phyloP scores from a whole-genome alignment of 2,888 invertebrate species.

The Apodemia hepburni region DNA sequence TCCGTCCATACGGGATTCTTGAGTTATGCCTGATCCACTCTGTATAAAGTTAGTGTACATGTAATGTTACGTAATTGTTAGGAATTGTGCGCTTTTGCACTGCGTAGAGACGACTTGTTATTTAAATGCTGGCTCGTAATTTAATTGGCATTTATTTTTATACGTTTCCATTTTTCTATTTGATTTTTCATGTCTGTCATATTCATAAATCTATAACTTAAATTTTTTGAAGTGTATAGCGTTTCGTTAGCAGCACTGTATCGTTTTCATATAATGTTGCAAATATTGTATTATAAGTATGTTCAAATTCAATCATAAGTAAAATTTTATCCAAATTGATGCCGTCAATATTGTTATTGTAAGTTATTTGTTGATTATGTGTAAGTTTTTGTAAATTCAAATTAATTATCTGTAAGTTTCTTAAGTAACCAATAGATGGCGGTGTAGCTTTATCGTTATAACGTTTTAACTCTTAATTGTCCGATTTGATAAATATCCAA shows the following conservation, averaged over 20 bases:
- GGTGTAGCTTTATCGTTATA: too few species aligned
- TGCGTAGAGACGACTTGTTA: conserved; percentile 18
- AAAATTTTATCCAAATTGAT: too few species aligned
- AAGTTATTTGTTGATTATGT: too few species aligned
- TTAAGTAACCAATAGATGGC: too few species aligned
- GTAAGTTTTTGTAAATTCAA: too few species aligned
- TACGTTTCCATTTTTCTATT: conserved; percentile 19
- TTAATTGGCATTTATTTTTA: conserved; percentile 57
- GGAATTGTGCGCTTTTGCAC: conserved; percentile 15
- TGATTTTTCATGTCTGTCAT: not conserved
- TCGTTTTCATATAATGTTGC: not conserved
- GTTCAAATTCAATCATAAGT: too few species aligned
- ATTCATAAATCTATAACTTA: not conserved
- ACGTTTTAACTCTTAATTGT: too few species aligned
- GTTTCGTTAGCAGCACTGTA: not conserved
- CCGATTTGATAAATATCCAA: too few species aligned
- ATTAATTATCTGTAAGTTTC: too few species aligned
- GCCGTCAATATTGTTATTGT: too few species aligned
- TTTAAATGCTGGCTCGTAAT: conserved; percentile 38
- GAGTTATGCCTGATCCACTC: conserved; percentile 39
- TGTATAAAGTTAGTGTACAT: conserved; percentile 51
- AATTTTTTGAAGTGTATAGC: too few species aligned
- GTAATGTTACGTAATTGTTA: conserved; percentile 33
- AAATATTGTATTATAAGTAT: not conserved
- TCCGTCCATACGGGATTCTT: conserved; percentile 68